Base-by-base conservation (phyloP, 2,113 vertebrate genomes). In the Eublepharis macularius region DNA sequence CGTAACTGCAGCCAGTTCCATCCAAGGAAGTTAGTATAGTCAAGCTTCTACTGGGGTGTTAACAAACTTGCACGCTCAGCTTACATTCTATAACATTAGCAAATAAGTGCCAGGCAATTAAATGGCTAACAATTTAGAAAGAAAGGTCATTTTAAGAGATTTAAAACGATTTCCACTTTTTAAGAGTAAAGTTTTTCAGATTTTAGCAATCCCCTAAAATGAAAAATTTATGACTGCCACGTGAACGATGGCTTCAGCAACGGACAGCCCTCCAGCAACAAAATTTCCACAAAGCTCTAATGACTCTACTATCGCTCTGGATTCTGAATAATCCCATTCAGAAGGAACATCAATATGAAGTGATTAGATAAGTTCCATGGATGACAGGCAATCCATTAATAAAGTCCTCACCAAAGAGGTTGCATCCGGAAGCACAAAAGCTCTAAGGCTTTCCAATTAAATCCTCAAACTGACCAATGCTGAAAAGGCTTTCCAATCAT, bases 351-450 rank as follows among this genome's bases (percentile, higher is more conserved):
- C 93, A 90, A 93, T 91, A 85, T 0, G 0, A n/a, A 17, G 0
- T 12, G 76, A 92, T 87, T 45, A 83, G 89, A 39, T 68, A 91
- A 92, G 89, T 88, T 80, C 77, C 88, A 78, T 75, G 86, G 80
- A 88, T 73, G 26, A 80, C 73, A 75, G 0, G 45, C 80, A 92
- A 88, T 76, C 51, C 77, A 87, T 93, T 72, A 93, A 69, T 47
- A n/a, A 60, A 14, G 68, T 21, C 47, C 6, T 34, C 39, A 57
- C 14, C 86, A 84, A 65, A 88, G 82, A n/a, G 57, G 73, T 76
- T 86, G 81, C 74, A 80, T 88, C 88, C 76, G 43, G 69, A 88
- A 91, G 75, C 43, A 81, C 69, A 68, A 82, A 92, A 91, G 36
- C 0, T 17, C 39, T 32, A 5, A n/a, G 34, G 45, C 51, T 83